Percentiles rank a stretch among this genome's conserved stretches.
These are phyloP conservation scores for Ctena decussata DNA, from an alignment of 2,888 invertebrate species.

Conservation along the genomic window DNA sequence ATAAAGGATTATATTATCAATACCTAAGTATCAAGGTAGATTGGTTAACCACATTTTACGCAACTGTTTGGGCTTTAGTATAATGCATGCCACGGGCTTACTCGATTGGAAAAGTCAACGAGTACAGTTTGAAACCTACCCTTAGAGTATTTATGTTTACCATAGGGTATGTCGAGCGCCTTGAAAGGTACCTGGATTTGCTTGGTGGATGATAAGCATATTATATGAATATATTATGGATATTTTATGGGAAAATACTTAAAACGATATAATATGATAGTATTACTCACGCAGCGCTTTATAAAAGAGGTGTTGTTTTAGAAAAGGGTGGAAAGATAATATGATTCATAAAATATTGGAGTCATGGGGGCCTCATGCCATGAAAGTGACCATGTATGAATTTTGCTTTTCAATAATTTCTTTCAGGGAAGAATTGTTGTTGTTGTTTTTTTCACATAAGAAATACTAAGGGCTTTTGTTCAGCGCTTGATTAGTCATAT, in stretches of 20 bases:
- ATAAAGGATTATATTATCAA: background rate
- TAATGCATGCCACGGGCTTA: constrained; percentile 36
- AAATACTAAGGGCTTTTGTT: no score
- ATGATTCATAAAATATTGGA: background rate
- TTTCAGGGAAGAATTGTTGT: no score
- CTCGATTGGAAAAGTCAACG: constrained; percentile 51
- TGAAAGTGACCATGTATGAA: background rate
- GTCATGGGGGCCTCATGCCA: background rate
- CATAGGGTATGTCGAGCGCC: background rate
- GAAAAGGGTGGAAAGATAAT: background rate
- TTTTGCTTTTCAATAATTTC: background rate
- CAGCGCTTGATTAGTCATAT: no score
- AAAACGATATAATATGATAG: constrained; percentile 3
- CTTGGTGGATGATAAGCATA: background rate
- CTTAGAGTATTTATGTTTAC: background rate
- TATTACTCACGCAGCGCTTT: background rate
- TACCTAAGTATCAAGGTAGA: background rate
- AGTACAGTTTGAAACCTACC: constrained; percentile 29
- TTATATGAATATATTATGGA: constrained; percentile 11
- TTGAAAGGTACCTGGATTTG: background rate
- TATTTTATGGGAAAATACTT: constrained; percentile 14
- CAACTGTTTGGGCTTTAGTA: constrained; percentile 2
- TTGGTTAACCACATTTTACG: constrained; percentile 35
- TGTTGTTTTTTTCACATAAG: no score
- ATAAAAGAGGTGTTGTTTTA: background rate